Evolutionary conservation across 2,888 invertebrate genomes (phyloP), one percentile per base, ranked within the genome.

Genomic region (Oxystoma pomonae): DNA sequence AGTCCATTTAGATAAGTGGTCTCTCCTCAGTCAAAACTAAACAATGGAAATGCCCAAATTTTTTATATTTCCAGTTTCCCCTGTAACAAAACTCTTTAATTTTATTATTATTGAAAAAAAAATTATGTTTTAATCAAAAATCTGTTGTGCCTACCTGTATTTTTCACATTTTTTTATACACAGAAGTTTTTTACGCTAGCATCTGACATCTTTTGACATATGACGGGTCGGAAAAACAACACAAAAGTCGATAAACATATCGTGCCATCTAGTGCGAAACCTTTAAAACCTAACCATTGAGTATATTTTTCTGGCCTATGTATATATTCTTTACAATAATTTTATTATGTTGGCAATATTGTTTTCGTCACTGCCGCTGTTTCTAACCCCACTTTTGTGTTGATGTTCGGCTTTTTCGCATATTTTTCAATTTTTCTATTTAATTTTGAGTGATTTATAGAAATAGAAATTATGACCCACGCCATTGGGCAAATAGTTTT

Each of bases 1-100:
- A 73, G 71, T 73, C 73, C 73, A 73, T 73, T 16, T 16, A 16
- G 18, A 53, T 53, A 9, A 5, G 3, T 16, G 16, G n/a, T 16
- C n/a, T 3, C n/a, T 16, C 53, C n/a, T 53, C 53, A 7, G 35
- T 12, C 35, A 35, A 35, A 35, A 7, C 35, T 35, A 3, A 35
- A 35, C 35, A 35, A 35, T 35, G 35, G 35, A 35, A 35, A 12
- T 35, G 35, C 12, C 3, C 5, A 35, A 35, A 7, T 35, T 35
- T 7, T 12, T 12, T 35, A 35, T 35, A 7, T 35, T 35, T 35
- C 35, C 35, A 3, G 12, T 12, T 12, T 35, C 12, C 35, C 35
- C 12, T 35, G 3, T 35, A 35, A 7, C 12, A 35, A 35, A 35
- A 35, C 12, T 35, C 12, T 7, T 7, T 7, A 35, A 3, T 35